Conservation (phyloP, 1,140 invertebrate genomes). For the Lepeophtheirus salmonis region DNA sequence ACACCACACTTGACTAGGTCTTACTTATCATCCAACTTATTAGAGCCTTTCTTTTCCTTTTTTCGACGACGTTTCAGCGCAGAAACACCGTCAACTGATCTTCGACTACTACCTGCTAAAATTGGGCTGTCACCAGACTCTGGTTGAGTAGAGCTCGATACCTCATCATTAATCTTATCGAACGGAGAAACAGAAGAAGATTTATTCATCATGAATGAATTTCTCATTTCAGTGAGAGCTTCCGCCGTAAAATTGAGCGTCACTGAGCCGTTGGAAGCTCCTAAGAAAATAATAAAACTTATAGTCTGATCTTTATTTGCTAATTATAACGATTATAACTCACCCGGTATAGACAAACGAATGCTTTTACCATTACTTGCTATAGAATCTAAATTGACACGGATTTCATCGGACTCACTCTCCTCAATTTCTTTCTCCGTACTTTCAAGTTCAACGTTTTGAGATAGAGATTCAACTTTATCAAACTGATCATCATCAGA, state of each 20-base stretch:
- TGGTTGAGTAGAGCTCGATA: not conserved
- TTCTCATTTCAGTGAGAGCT: constrained; percentile 14
- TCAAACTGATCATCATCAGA: not conserved
- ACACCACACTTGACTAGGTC: too few relatives aligned
- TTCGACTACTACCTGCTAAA: too few relatives aligned
- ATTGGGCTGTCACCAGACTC: too few relatives aligned
- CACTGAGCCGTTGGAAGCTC: not conserved
- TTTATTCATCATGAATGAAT: not conserved
- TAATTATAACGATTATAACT: not conserved
- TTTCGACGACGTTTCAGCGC: not conserved
- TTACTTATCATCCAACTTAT: not conserved
- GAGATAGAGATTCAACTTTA: too few relatives aligned
- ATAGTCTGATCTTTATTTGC: not conserved
- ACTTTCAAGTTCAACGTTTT: not conserved
- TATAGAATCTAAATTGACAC: not conserved
- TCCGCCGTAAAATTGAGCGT: constrained; percentile 16
- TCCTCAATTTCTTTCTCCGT: not conserved
- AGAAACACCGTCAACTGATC: not conserved
- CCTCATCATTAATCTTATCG: not conserved
- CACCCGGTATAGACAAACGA: not conserved
- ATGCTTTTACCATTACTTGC: not conserved
- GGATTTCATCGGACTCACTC: not conserved
- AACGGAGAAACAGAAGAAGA: too few relatives aligned
- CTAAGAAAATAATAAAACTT: not conserved
- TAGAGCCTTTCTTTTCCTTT: not conserved